Percentiles rank a stretch among this genome's conserved stretches.
phyloP scores from a whole-genome alignment of 37 sponge, comb jelly and placozoan species.

The Crambe crambe region DNA sequence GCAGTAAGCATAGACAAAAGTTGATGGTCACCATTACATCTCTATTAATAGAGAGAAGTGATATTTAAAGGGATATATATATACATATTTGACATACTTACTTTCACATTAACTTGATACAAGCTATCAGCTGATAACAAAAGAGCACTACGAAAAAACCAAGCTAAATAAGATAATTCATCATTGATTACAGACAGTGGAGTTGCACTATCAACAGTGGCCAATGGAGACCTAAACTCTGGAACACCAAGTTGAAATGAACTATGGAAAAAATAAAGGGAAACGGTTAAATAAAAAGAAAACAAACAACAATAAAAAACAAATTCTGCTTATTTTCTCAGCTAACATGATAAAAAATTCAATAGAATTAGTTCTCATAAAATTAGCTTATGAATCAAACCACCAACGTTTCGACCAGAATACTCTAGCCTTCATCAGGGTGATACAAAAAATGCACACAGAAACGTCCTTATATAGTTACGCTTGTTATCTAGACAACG shows the following conservation, averaged over 20 bases:
- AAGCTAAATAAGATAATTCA: slow-evolving; percentile 2
- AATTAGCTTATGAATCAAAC: too few species aligned
- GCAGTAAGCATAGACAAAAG: slow-evolving; percentile 14
- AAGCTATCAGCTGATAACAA: slow-evolving; percentile 19
- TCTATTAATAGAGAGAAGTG: neutral
- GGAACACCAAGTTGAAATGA: slow-evolving; percentile 5
- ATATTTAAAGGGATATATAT: neutral
- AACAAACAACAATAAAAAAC: too few species aligned
- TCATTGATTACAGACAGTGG: neutral
- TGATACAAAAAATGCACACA: too few species aligned
- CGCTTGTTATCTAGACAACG: too few species aligned
- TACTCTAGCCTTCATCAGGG: too few species aligned
- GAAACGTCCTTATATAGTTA: too few species aligned
- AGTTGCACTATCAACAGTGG: neutral
- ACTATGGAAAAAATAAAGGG: neutral
- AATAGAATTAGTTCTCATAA: too few species aligned
- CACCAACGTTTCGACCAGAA: too few species aligned
- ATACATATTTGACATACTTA: neutral
- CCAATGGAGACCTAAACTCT: neutral
- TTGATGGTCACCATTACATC: neutral
- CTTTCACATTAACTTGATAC: slow-evolving; percentile 15
- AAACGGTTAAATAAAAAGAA: too few species aligned
- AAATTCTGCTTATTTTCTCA: too few species aligned
- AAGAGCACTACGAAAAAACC: slow-evolving; percentile 21
- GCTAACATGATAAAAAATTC: too few species aligned